Percentiles rank a stretch among this genome's conserved stretches.
Evolutionary conservation across 2,797 vertebrate genomes (phyloP).

Genomic region (Adrianichthys oophorus): DNA sequence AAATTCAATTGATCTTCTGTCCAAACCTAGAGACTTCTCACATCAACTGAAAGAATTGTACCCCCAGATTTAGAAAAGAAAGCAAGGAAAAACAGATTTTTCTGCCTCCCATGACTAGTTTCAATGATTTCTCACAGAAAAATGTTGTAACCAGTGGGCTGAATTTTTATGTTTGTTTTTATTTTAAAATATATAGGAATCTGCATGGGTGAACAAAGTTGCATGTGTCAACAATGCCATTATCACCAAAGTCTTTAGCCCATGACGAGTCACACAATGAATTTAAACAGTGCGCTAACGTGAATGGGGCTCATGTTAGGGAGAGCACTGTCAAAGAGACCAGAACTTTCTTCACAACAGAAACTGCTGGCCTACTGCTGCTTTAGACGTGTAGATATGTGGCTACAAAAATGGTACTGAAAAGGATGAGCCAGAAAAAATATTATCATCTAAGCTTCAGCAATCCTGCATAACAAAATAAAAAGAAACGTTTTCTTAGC

Average conservation of each 20-base stretch:
- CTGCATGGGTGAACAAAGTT: too few relatives aligned
- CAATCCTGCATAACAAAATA: too few relatives aligned
- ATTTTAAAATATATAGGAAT: neutral
- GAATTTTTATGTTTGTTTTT: constrained; percentile 32
- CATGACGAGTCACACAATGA: constrained; percentile 48
- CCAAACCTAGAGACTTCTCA: too few relatives aligned
- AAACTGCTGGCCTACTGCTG: constrained; percentile 30
- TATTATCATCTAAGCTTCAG: too few relatives aligned
- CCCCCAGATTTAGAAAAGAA: too few relatives aligned
- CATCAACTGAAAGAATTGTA: too few relatives aligned
- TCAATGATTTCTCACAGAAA: constrained; percentile 8
- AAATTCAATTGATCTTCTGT: too few relatives aligned
- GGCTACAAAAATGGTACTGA: too few relatives aligned
- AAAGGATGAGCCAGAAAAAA: too few relatives aligned
- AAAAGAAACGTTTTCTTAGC: too few relatives aligned
- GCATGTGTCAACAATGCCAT: constrained; percentile 13
- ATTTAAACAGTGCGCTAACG: constrained; percentile 45
- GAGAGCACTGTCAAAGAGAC: constrained; percentile 34
- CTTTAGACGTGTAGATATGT: too few relatives aligned
- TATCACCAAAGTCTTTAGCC: constrained; percentile 51
- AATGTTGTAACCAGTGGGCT: constrained; percentile 17
- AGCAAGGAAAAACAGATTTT: neutral
- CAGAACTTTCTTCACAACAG: constrained; percentile 48
- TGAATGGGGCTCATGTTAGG: constrained; percentile 48
- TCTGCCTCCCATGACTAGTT: constrained; percentile 18